These are phyloP conservation scores for Melanotaenia boesemani DNA, from an alignment of 2,797 vertebrate genomes.

Conservation along the genomic window DNA sequence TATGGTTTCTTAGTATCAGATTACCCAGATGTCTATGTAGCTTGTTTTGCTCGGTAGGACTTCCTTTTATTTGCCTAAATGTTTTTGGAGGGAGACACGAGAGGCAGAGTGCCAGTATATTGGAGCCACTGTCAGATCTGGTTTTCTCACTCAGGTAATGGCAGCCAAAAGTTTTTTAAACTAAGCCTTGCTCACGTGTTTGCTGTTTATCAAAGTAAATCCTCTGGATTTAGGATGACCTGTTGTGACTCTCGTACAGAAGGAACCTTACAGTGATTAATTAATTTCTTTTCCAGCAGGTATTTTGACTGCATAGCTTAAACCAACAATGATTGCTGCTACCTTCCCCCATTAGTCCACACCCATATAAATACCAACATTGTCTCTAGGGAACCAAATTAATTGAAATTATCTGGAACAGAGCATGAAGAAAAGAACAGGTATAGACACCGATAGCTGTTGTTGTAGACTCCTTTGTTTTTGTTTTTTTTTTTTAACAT, in stretches of 20 bases:
- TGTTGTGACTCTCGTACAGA: slow-evolving; percentile 44
- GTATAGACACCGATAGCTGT: slow-evolving; percentile 69
- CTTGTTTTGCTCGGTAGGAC: slow-evolving; percentile 12
- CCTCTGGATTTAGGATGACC: slow-evolving; percentile 61
- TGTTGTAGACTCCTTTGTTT: neutral
- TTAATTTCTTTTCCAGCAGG: slow-evolving; percentile 52
- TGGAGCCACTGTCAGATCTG: slow-evolving; percentile 25
- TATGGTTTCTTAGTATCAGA: slow-evolving; percentile 7
- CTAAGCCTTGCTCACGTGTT: slow-evolving; percentile 40
- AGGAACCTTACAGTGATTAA: slow-evolving; percentile 54
- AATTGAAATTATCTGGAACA: slow-evolving; percentile 74
- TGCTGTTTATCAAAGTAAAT: slow-evolving; percentile 62
- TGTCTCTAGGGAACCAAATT: slow-evolving; percentile 79
- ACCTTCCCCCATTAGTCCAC: slow-evolving; percentile 53
- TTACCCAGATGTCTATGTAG: neutral
- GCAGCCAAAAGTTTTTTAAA: slow-evolving; percentile 33
- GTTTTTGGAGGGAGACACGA: slow-evolving; percentile 17
- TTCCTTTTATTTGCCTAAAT: slow-evolving; percentile 36
- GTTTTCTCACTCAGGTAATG: slow-evolving; percentile 20
- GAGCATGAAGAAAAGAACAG: slow-evolving; percentile 57
- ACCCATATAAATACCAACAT: slow-evolving; percentile 80
- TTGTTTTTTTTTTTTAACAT: slow-evolving; percentile 23
- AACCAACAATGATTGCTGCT: slow-evolving; percentile 72
- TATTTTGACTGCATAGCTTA: slow-evolving; percentile 74
- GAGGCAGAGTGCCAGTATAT: slow-evolving; percentile 26